Percentiles rank a stretch among this genome's conserved stretches.
These are phyloP conservation scores for Tringa solitaria DNA, from an alignment of 2,113 vertebrate species.

Conservation along the genomic window DNA sequence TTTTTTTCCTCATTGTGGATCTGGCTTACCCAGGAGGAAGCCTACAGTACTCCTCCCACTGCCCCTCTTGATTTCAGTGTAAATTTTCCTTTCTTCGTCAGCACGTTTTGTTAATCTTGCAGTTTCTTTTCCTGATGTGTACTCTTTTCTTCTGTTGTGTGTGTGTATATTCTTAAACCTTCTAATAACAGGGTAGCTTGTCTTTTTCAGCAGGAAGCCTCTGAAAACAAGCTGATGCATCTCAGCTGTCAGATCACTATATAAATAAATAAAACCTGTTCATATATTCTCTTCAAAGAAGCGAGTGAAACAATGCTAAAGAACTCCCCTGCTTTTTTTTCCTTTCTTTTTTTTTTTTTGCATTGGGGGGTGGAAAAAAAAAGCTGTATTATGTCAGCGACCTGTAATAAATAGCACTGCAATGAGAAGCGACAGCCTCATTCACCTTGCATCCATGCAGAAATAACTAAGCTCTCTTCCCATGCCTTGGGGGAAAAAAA, in stretches of 20 bases:
- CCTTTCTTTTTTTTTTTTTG: background rate
- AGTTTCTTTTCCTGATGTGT: background rate
- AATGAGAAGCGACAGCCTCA: conserved; percentile 77
- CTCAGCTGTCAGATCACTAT: conserved; percentile 38
- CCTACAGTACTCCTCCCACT: background rate
- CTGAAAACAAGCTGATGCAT: conserved; percentile 56
- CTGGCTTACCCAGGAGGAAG: background rate
- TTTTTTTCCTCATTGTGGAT: background rate
- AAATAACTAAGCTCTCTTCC: conserved; percentile 78
- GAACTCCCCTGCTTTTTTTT: background rate
- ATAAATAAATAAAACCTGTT: conserved; percentile 55
- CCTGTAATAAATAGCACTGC: conserved; percentile 87
- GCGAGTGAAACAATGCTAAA: conserved; percentile 20
- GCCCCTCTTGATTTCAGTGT: background rate
- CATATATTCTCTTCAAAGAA: conserved; percentile 16
- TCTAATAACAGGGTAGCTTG: conserved; percentile 36
- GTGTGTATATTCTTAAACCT: conserved; percentile 34
- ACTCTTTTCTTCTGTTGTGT: background rate
- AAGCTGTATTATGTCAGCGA: conserved; percentile 79
- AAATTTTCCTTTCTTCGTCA: background rate
- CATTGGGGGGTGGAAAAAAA: background rate
- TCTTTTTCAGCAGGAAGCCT: conserved; percentile 54
- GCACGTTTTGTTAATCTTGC: background rate
- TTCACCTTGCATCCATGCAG: conserved; percentile 88
- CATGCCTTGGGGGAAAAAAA: conserved; percentile 61